Evolutionary conservation across 1,140 invertebrate species (phyloP).

Genomic region (Drosophila nasuta): DNA sequence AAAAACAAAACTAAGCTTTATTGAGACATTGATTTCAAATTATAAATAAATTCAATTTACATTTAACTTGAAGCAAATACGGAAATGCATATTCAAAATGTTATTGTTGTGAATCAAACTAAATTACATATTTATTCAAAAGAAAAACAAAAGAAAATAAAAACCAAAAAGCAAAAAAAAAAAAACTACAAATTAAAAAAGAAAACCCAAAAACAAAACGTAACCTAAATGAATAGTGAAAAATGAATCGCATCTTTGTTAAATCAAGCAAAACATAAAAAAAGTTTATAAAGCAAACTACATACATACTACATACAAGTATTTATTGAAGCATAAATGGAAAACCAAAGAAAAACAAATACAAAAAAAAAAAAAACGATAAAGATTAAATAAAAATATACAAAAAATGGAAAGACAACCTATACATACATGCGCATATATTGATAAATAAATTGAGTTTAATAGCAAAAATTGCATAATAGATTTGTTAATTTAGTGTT

Average conservation of each 20-base stretch:
- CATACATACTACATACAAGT: conserved; percentile 41
- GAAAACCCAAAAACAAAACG: conserved; percentile 13
- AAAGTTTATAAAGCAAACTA: conserved; percentile 41
- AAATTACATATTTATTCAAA: conserved; percentile 69
- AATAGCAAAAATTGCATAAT: conserved; percentile 72
- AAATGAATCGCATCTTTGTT: conserved; percentile 64
- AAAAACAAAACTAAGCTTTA: conserved; percentile 50
- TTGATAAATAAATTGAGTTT: conserved; percentile 63
- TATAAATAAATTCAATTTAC: conserved; percentile 45
- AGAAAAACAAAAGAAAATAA: conserved; percentile 14
- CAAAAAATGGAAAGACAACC: conserved; percentile 2
- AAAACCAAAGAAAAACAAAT: conserved; percentile 9
- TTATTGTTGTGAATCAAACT: conserved; percentile 82
- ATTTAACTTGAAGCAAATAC: conserved; percentile 46
- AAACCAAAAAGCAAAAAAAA: conserved; percentile 26
- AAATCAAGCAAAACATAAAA: conserved; percentile 39
- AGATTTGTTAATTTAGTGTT: conserved; percentile 81
- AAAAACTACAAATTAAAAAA: conserved; percentile 10
- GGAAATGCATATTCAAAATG: conserved; percentile 75
- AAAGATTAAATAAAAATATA: conserved; percentile 30
- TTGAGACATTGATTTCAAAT: conserved; percentile 42
- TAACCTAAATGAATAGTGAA: conserved; percentile 24
- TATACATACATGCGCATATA: conserved; percentile 44
- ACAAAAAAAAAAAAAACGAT: no score
- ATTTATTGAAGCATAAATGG: conserved; percentile 18